These are phyloP conservation scores for Spongilla lacustris DNA, from an alignment of 37 sponge, comb jelly and placozoan species.

Conservation along the genomic window DNA sequence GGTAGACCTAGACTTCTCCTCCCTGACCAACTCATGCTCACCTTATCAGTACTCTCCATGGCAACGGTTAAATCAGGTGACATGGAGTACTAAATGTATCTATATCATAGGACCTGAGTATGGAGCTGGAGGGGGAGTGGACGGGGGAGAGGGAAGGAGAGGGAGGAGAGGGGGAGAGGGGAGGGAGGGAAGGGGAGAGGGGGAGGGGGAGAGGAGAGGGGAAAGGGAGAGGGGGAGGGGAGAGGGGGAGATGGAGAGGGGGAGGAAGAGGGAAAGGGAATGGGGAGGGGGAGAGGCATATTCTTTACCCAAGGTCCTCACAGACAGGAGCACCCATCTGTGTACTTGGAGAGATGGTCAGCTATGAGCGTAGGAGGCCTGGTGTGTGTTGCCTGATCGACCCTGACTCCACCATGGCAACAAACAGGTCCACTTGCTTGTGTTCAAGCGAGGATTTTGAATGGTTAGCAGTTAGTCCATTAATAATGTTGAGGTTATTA, in stretches of 20 bases:
- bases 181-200: not conserved
- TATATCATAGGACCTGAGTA: no score
- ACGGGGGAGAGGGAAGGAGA: no score
- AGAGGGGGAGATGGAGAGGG: not conserved
- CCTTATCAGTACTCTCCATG: conserved; percentile 40
- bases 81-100: no score
- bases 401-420: conserved; percentile 32
- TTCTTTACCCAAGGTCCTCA: not conserved
- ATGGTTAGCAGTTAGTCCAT: conserved; percentile 42
- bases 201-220: not conserved
- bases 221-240: not conserved
- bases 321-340: conserved; percentile 9
- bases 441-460: conserved; percentile 84
- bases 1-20: conserved; percentile 72
- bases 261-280: not conserved
- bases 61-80: conserved; percentile 71
- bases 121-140: no score
- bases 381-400: conserved; percentile 71
- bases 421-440: conserved; percentile 45
- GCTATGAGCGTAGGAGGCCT: conserved; percentile 65
- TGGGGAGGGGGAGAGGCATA: not conserved
- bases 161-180: no score
- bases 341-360: conserved; percentile 66
- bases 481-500: not conserved
- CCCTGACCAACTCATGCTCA: conserved; percentile 6